Percentiles rank a stretch among this genome's conserved stretches.
Evolutionary conservation across 2,797 vertebrate genomes (phyloP).

Genomic region (Glossophaga mutica): DNA sequence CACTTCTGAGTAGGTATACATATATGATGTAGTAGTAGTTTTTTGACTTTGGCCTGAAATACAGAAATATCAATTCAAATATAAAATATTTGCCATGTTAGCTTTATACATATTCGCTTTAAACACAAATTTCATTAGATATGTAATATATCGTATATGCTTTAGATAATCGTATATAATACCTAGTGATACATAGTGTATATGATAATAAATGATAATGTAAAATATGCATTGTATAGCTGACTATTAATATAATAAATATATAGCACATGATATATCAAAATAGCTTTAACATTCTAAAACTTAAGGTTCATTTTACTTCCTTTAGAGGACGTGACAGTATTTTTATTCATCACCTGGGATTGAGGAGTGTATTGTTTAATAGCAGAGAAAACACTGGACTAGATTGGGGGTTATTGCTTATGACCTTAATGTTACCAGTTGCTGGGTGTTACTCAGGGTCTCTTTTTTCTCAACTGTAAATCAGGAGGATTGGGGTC

Average conservation of each 20-base stretch:
- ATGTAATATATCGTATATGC: neutral
- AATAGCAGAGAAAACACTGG: neutral
- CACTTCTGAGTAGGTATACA: neutral
- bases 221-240: neutral
- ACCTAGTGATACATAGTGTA: neutral
- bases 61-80: slow-evolving; percentile 6
- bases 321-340: neutral
- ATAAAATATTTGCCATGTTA: neutral
- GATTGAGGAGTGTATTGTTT: neutral
- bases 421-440: neutral
- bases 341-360: neutral
- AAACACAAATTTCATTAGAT: neutral
- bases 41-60: slow-evolving; percentile 15
- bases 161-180: neutral
- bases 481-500: neutral
- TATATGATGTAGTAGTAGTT: neutral
- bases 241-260: neutral
- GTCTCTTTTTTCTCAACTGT: neutral
- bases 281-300: slow-evolving; percentile 26
- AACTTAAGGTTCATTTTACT: neutral
- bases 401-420: neutral
- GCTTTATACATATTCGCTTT: neutral
- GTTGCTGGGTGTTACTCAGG: neutral
- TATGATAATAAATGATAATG: neutral
- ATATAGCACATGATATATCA: neutral